Base-by-base conservation (phyloP, 2,113 vertebrate genomes). In the Sinocyclocheilus maitianheensis region DNA sequence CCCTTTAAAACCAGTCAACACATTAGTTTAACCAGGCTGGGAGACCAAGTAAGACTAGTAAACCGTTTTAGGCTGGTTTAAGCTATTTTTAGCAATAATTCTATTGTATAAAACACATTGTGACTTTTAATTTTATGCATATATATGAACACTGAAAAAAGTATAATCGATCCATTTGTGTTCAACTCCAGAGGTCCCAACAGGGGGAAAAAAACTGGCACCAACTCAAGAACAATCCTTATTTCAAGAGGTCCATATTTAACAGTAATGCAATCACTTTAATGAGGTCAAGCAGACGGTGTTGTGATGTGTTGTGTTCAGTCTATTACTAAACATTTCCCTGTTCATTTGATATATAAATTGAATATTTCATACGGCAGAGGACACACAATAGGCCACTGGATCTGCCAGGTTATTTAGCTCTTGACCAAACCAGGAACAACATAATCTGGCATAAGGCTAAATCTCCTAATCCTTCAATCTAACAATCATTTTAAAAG, bases 221-320 rank as follows among this genome's bases (percentile, higher is more conserved):
- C 3, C n/a, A 62, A 9, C 20, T 62, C 77, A 79, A 79, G 60
- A 65, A 65, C 60, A 63, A 11, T n/a, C 58, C 48, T 69, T 51
- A 65, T 69, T 71, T 43, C 80, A 83, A 88, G 85, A 89, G 93
- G 90, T 78, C 58, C 74, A 53, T 55, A 30, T 69, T 78, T 40
- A 58, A 77, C 26, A 37, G 43, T 60, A 65, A 30, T 80, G 22
- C 24, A 43, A 26, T 14, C 30, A 65, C 3, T 63, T 24, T 43
- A 80, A 77, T 46, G 40, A 75, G 9, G 76, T 53, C 26, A 58
- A 43, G 40, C 58, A 63, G 34, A 43, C 9, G 11, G 22, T 24
- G 3, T 12, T 26, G 51, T 30, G 48, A 5, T 26, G 51, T 30
- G 48, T 34, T 11, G 34, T 40, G n/a, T 26, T 77, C 24, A 30